phyloP scores from a whole-genome alignment of 2,797 vertebrate genomes.

The Phrynocephalus vlangalii region DNA sequence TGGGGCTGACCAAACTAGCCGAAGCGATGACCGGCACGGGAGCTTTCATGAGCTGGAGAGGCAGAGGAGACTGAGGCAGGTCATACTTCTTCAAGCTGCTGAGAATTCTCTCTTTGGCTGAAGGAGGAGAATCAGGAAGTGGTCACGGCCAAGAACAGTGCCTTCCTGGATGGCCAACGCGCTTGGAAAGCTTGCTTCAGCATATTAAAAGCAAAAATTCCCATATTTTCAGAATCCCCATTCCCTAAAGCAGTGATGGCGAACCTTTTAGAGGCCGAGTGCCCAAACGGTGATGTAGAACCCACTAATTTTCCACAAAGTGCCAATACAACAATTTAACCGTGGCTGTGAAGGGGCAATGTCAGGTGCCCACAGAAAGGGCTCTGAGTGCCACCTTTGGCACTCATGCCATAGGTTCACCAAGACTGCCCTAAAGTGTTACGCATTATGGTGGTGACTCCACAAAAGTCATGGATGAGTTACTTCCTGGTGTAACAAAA shows the following conservation, averaged over 20 bases:
- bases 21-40: conserved; percentile 87
- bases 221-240: not conserved
- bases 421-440: not conserved
- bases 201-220: not conserved
- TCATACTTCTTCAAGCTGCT: conserved; percentile 90
- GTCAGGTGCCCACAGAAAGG: too few species aligned
- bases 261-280: too few species aligned
- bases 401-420: not conserved
- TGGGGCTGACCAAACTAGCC: conserved; percentile 81
- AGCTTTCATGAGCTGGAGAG: conserved; percentile 80
- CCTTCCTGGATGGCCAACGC: too few species aligned
- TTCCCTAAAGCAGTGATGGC: not conserved
- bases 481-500: not conserved
- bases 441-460: too few species aligned
- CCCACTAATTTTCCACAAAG: too few species aligned
- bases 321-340: too few species aligned
- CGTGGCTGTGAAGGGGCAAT: too few species aligned
- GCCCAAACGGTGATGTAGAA: too few species aligned
- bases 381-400: too few species aligned
- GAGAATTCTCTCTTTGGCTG: conserved; percentile 90
- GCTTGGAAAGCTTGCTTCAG: not conserved
- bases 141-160: not conserved
- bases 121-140: conserved; percentile 44
- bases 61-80: conserved; percentile 79
- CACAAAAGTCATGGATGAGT: not conserved